These are phyloP conservation scores for Chelonia mydas DNA, from an alignment of 2,797 vertebrate species.

Conservation along the genomic window DNA sequence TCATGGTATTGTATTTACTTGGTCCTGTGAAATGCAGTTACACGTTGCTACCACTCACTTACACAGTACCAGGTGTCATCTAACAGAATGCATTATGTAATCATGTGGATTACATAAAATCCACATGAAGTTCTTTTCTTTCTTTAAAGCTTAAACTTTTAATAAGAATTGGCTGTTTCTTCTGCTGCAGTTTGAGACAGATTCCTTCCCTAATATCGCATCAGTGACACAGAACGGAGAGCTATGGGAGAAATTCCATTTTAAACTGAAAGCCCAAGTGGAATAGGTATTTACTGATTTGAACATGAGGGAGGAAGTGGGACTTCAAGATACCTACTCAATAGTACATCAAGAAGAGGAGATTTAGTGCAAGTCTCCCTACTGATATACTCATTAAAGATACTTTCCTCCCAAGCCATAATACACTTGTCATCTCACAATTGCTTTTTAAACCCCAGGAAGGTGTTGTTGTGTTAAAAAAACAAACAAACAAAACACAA, in stretches of 20 bases:
- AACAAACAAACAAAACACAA: too few species aligned
- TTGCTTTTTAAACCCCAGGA: background rate
- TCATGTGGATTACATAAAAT: too few species aligned
- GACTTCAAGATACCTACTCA: background rate
- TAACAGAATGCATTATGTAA: background rate
- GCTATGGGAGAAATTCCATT: conserved; percentile 19
- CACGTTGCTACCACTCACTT: background rate
- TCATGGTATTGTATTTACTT: background rate
- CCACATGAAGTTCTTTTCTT: rapidly evolving
- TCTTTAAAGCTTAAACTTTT: background rate
- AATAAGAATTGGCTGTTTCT: background rate
- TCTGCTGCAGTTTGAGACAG: background rate
- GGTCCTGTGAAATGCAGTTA: background rate
- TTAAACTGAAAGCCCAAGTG: background rate
- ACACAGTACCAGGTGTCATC: background rate
- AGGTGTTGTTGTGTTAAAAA: background rate
- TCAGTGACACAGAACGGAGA: background rate
- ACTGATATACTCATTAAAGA: background rate
- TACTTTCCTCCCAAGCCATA: background rate
- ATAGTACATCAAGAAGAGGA: background rate
- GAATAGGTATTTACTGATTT: conserved; percentile 26
- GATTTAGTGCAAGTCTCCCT: conserved; percentile 34
- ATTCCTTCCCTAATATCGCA: background rate
- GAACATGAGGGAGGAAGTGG: background rate
- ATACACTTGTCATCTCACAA: background rate